Evolutionary conservation across 2,888 invertebrate species (phyloP).

Genomic region (Athalia circularis): DNA sequence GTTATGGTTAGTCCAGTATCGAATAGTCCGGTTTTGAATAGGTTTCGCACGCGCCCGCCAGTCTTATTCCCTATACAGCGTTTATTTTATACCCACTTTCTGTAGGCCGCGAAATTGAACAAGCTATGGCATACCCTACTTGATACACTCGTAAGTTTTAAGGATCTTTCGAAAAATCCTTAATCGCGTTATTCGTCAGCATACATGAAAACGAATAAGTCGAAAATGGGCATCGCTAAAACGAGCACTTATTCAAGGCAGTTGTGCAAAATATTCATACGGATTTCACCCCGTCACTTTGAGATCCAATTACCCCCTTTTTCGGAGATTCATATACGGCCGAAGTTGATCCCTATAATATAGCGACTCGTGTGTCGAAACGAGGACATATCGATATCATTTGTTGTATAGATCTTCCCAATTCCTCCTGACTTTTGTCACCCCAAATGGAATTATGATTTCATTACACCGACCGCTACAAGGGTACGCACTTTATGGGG

Average conservation of each 20-base stretch:
- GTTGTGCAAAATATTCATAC: too few relatives aligned
- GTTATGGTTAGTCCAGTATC: constrained; percentile 39
- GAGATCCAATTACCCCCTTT: too few relatives aligned
- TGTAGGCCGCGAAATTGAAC: constrained; percentile 23
- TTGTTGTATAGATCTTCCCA: neutral
- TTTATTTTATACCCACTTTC: constrained; percentile 34
- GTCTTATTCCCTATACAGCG: constrained; percentile 40
- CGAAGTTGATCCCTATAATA: neutral
- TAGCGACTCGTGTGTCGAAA: constrained; percentile 5
- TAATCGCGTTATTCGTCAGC: neutral
- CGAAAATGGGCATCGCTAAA: neutral
- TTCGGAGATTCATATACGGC: too few relatives aligned
- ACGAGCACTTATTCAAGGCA: too few relatives aligned
- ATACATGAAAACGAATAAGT: constrained; percentile 1
- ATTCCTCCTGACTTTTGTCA: constrained; percentile 46
- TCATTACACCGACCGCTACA: constrained; percentile 57
- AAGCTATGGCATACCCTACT: neutral
- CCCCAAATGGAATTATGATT: constrained; percentile 61
- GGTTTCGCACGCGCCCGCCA: constrained; percentile 37
- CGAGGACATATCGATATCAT: constrained; percentile 9
- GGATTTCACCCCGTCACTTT: too few relatives aligned
- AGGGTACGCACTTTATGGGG: constrained; percentile 47
- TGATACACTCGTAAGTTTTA: constrained; percentile 10
- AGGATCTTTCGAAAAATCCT: constrained; percentile 7
- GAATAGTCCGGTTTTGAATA: constrained; percentile 43